Evolutionary conservation across 2,797 vertebrate species (phyloP).

Genomic region (Pseudochirops cupreus): DNA sequence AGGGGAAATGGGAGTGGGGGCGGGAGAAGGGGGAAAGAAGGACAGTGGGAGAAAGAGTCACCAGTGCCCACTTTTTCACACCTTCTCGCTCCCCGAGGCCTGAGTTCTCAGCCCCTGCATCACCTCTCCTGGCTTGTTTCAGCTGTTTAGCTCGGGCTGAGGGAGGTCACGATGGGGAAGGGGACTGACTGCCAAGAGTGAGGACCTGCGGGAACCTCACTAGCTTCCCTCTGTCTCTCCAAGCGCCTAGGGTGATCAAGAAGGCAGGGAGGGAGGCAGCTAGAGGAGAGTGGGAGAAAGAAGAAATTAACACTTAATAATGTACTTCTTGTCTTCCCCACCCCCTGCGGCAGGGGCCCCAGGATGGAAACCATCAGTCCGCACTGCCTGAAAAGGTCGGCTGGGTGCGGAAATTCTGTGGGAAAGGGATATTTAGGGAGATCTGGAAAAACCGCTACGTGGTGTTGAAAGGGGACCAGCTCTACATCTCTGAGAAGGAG

Average conservation of each 20-base stretch:
- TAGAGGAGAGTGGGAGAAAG: background rate
- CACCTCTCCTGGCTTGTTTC: background rate
- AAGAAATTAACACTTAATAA: background rate
- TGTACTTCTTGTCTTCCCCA: background rate
- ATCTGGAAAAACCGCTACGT: constrained; percentile 98
- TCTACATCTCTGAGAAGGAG: constrained; percentile 96
- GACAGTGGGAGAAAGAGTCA: background rate
- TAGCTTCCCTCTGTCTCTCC: constrained; percentile 14
- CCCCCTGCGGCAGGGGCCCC: constrained; percentile 86
- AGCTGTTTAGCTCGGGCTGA: background rate
- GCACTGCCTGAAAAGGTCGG: constrained; percentile 91
- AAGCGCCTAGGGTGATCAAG: constrained; percentile 3
- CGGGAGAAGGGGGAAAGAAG: background rate
- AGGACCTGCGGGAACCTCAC: background rate
- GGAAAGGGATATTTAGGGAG: constrained; percentile 96
- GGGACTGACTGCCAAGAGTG: background rate
- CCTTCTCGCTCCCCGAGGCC: background rate
- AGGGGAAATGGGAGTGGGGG: background rate
- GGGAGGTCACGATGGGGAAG: background rate
- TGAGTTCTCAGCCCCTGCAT: background rate
- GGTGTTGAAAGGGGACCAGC: constrained; percentile 93
- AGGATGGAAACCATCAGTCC: constrained; percentile 87
- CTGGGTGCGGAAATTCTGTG: constrained; percentile 97
- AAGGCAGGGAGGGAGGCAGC: background rate
- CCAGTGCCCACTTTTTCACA: background rate